Percentiles rank a stretch among this genome's conserved stretches.
phyloP scores from a whole-genome alignment of 2,113 vertebrate genomes.

The Tringa solitaria region DNA sequence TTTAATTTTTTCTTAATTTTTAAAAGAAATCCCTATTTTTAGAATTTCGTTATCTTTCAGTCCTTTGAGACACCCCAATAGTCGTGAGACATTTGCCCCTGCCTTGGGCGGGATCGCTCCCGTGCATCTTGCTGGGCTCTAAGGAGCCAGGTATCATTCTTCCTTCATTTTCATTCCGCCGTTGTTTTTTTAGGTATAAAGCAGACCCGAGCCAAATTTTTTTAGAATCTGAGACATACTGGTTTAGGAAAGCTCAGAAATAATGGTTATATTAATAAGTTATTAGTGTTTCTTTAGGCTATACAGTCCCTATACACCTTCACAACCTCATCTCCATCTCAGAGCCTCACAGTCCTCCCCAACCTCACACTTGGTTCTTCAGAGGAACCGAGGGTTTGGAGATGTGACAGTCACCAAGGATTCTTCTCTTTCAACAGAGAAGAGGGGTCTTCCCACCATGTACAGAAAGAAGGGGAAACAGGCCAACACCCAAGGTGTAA shows the following conservation, averaged over 20 bases:
- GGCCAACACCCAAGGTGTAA: neutral
- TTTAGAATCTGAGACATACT: neutral
- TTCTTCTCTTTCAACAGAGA: neutral
- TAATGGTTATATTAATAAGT: neutral
- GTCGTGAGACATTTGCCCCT: neutral
- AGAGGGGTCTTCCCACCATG: neutral
- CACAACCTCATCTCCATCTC: neutral
- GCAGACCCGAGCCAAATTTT: neutral
- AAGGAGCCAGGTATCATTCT: neutral
- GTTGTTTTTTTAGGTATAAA: neutral
- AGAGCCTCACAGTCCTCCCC: neutral
- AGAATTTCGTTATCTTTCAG: neutral
- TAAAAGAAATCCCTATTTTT: neutral
- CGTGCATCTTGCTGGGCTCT: neutral
- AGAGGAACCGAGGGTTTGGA: neutral
- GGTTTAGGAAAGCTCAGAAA: neutral
- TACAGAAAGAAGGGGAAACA: neutral
- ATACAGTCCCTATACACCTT: neutral
- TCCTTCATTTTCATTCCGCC: neutral
- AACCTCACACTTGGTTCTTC: neutral
- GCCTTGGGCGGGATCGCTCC: neutral
- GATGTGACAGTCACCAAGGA: fast-evolving
- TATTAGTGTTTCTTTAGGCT: neutral
- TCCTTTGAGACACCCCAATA: neutral
- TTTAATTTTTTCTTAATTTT: neutral